These are phyloP conservation scores for Cyprinus carpio DNA, from an alignment of 2,113 vertebrate genomes.

Conservation along the genomic window DNA sequence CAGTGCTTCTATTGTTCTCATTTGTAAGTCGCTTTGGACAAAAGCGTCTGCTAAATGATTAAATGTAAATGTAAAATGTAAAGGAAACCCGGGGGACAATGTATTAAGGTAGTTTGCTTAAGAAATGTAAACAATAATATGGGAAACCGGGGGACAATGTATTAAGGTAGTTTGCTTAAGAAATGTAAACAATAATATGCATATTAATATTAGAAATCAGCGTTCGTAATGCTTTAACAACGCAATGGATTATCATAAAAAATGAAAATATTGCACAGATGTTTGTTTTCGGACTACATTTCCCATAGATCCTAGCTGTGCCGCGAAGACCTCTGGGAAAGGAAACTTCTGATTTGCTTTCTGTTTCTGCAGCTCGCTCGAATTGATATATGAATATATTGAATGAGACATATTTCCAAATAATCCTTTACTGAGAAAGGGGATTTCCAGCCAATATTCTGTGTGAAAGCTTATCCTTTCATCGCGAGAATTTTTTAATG, in stretches of 20 bases:
- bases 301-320: conserved; percentile 37
- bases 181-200: not conserved
- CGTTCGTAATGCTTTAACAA: too few species aligned
- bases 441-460: not conserved
- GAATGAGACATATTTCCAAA: not conserved
- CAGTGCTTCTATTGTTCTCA: too few species aligned
- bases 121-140: too few species aligned
- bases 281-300: conserved; percentile 44
- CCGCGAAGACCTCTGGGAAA: conserved; percentile 35
- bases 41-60: too few species aligned
- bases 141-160: too few species aligned
- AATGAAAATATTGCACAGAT: not conserved
- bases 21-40: too few species aligned
- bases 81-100: too few species aligned
- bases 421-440: not conserved
- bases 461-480: not conserved
- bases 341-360: conserved; percentile 45
- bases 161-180: not conserved
- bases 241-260: not conserved
- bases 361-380: not conserved
- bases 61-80: too few species aligned
- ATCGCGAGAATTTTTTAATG: not conserved
- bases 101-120: too few species aligned
- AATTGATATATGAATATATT: too few species aligned
- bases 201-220: too few species aligned